Base-by-base conservation (phyloP, 2,888 invertebrate genomes). In the Hoplodrina blanda region DNA sequence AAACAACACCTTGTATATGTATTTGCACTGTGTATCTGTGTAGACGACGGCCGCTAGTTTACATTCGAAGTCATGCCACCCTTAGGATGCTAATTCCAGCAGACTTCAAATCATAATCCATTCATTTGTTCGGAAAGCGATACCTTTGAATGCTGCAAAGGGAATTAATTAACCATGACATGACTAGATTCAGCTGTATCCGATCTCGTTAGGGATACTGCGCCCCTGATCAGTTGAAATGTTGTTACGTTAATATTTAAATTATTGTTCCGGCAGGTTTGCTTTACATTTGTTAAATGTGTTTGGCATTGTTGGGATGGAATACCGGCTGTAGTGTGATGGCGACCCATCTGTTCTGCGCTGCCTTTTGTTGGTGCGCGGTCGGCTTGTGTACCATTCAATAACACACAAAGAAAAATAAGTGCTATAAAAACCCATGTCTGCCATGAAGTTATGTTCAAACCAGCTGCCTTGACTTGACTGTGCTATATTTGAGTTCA, bases 91-190 rank as follows among this genome's bases (percentile, higher is more conserved):
- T 8, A 41, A 65, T 30, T 52, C 13, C 13, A 41, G 33, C 33
- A 6, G 20, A n/a, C 6, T 20, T 15, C 3, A n/a, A 25, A 25
- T 19, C n/a, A 37, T 33, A 37, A 46, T 69, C 3, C 15, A 19
- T 37, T 55, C 10, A 49, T 33, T 44, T 11, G 44, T 53, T 25
- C 7, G 17, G 3, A 25, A 13, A 17, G 19, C 11, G 25, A n/a
- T n/a, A 52, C 59, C 10, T 61, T 62, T 55, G 25, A n/a, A 49
- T 55, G 20, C n/a, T 52, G 41, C 41, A 30, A 62, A 50, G n/a
- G 4, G 44, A 41, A 62, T 73, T 50, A 56, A 56, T 62, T 56
- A 62, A 44, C 6, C n/a, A 19, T 55, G 55, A 4, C 17, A 19
- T 2, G 33, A 37, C n/a, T 60, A 25, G 13, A 37, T 56, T 50